Conservation (phyloP, 2,888 invertebrate genomes). For the Xylota segnis region DNA sequence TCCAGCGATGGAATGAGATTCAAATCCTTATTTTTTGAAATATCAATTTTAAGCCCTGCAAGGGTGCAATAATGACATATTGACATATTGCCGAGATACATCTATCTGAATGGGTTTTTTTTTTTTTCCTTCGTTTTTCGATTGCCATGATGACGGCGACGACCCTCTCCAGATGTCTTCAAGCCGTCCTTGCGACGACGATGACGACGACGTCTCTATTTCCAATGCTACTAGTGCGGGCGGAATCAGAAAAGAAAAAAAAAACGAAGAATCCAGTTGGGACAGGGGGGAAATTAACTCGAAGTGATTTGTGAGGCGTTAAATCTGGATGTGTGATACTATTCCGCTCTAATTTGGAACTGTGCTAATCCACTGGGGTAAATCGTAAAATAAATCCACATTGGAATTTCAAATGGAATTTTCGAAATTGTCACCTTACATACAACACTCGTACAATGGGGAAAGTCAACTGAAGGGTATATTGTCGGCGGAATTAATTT, state of each 20-base stretch:
- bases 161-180: constrained; percentile 65
- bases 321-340: constrained; percentile 69
- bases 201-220: constrained; percentile 48
- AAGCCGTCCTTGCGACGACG: constrained; percentile 49
- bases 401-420: constrained; percentile 73
- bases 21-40: constrained; percentile 52
- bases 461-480: constrained; percentile 6
- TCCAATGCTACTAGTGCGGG: constrained; percentile 6
- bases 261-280: constrained; percentile 24
- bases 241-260: background rate
- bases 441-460: constrained; percentile 21
- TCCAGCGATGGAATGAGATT: constrained; percentile 52
- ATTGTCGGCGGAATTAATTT: constrained; percentile 22
- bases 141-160: constrained; percentile 3
- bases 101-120: constrained; percentile 35
- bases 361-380: constrained; percentile 68
- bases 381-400: constrained; percentile 67
- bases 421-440: constrained; percentile 72
- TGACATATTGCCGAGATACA: constrained; percentile 61
- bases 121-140: constrained; percentile 7
- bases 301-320: constrained; percentile 74
- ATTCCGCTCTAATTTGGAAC: constrained; percentile 66
- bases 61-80: constrained; percentile 62
- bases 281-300: constrained; percentile 60
- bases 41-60: background rate